Conservation (phyloP, 2,888 invertebrate species). For the Acleris cristana region DNA sequence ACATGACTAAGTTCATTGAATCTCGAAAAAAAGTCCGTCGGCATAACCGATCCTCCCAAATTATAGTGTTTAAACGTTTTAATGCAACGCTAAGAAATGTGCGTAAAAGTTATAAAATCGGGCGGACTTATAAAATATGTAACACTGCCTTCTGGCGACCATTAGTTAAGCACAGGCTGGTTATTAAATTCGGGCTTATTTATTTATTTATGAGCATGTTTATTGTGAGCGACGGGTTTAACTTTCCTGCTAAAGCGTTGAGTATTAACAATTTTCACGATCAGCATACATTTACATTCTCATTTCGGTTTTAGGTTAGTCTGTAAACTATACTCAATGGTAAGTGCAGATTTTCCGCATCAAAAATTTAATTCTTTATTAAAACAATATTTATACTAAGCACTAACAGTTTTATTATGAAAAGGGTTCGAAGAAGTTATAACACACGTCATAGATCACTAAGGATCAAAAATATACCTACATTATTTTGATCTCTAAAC, state of each 20-base stretch:
- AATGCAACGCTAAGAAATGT: slow-evolving; percentile 79
- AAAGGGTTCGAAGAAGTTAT: too few relatives aligned
- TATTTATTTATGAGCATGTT: slow-evolving; percentile 78
- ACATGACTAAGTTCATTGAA: slow-evolving; percentile 42
- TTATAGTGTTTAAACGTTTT: slow-evolving; percentile 81
- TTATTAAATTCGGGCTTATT: slow-evolving; percentile 82
- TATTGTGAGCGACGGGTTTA: slow-evolving; percentile 55
- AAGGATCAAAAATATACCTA: too few relatives aligned
- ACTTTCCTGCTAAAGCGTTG: slow-evolving; percentile 9
- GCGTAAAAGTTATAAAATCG: slow-evolving; percentile 77
- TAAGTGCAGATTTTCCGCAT: too few relatives aligned
- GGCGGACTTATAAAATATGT: slow-evolving; percentile 74
- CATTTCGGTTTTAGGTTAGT: neutral
- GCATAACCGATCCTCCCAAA: slow-evolving; percentile 60
- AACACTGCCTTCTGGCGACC: slow-evolving; percentile 78
- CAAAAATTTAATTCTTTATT: neutral
- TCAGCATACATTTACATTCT: slow-evolving; percentile 9
- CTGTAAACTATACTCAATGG: too few relatives aligned
- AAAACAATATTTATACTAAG: too few relatives aligned
- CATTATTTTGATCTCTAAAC: too few relatives aligned
- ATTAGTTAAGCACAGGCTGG: slow-evolving; percentile 77
- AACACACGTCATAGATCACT: too few relatives aligned
- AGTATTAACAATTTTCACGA: slow-evolving; percentile 26
- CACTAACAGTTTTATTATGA: too few relatives aligned
- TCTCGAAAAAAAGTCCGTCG: slow-evolving; percentile 63